Base-by-base conservation (phyloP, 1,140 invertebrate species). In the Heliconius congener region DNA sequence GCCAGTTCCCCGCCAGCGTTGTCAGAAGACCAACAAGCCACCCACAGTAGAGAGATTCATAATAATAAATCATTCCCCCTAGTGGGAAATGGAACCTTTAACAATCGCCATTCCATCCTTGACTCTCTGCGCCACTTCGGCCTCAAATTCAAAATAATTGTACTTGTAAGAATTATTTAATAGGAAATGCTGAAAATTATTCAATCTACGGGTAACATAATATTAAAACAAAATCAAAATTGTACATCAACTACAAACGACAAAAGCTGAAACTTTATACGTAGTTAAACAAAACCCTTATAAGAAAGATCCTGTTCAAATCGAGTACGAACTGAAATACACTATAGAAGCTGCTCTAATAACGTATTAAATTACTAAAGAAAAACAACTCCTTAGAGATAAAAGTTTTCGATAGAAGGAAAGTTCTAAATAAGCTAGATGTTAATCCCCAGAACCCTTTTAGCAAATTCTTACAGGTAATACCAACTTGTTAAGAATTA, bases 371-470 rank as follows among this genome's bases (percentile, higher is more conserved):
- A 1, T 75, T 60, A 66, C 57, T 42, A 13, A 27, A 66, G 57
- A 66, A 66, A 66, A 27, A 27, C 9, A 27, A 66, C n/a, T 27
- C 30, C n/a, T 13, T 30, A 66, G 8, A 66, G 11, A 27, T 30
- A 66, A 27, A 27, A 66, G n/a, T 66, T 57, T n/a, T n/a, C 16
- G 46, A 50, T 77, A 57, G 70, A 19, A 72, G 42, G 55, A 72
- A 72, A 72, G 42, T 55, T 39, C 27, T 55, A 23, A 77, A 77
- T 30, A 55, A 77, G 75, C 39, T 70, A 71, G 66, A 23, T 60
- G 76, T 70, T 77, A 52, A 77, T 72, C 30, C 60, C 55, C 55
- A n/a, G 55, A 70, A 70, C 60, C 27, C 70, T 77, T 72, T 77
- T 70, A 78, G 55, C 46, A 57, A 77, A 77, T 70, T 71, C 30